Percentiles rank a stretch among this genome's conserved stretches.
Evolutionary conservation across 2,888 invertebrate species (phyloP).

Genomic region (Syrphus vitripennis): DNA sequence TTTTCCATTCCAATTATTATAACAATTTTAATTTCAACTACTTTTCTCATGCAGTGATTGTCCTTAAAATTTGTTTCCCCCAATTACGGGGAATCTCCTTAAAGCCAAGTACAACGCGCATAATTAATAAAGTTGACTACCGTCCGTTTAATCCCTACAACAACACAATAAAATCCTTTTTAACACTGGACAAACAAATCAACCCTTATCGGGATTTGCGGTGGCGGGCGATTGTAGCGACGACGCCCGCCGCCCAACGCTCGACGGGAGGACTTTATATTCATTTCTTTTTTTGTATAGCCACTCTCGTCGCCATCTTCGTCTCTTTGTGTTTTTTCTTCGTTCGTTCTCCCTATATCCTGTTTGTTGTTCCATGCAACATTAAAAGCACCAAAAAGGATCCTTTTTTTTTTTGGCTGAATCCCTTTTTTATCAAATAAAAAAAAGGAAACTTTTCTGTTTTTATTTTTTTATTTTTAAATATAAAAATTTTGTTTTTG

Average conservation of each 20-base stretch:
- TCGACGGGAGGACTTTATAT: neutral
- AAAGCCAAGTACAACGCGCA: conserved; percentile 50
- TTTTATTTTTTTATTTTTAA: neutral
- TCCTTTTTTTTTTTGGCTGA: conserved; percentile 29
- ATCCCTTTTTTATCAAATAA: conserved; percentile 57
- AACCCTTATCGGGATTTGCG: conserved; percentile 61
- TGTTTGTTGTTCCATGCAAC: conserved; percentile 41
- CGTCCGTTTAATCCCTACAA: conserved; percentile 58
- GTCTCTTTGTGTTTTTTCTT: too few species aligned
- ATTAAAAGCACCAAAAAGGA: conserved; percentile 62
- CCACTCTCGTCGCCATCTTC: neutral
- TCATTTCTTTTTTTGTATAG: conserved; percentile 11
- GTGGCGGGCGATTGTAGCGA: neutral
- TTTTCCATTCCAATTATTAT: neutral
- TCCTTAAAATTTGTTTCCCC: conserved; percentile 25
- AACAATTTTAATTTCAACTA: neutral
- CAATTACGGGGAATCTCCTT: conserved; percentile 30
- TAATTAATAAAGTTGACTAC: conserved; percentile 69
- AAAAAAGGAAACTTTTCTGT: conserved; percentile 27
- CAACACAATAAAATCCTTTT: conserved; percentile 64
- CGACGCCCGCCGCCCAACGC: neutral
- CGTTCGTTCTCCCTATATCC: neutral
- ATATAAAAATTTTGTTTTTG: conserved; percentile 40
- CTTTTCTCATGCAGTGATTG: conserved; percentile 10
- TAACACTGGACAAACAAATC: conserved; percentile 70